Evolutionary conservation across 2,888 invertebrate species (phyloP).

Genomic region (Tryphoninae sp.): DNA sequence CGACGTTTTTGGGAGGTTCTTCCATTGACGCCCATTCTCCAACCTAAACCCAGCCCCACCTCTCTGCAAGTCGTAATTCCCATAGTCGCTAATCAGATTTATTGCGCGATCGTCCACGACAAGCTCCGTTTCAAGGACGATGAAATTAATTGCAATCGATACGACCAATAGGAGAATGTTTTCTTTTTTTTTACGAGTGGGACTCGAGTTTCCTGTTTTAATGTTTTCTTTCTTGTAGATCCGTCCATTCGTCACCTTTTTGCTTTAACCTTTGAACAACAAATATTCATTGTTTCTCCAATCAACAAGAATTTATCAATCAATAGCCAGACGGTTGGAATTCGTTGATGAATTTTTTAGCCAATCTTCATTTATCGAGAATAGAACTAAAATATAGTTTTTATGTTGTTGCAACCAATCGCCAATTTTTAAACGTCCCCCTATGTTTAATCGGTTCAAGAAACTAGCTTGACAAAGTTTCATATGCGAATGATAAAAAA

Average conservation of each 20-base stretch:
- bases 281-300: too few species aligned
- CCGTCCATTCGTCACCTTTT: not conserved
- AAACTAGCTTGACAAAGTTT: not conserved
- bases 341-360: too few species aligned
- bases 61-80: slow-evolving; percentile 55
- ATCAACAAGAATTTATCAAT: too few species aligned
- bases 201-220: not conserved
- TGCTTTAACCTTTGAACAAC: not conserved
- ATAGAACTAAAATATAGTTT: too few species aligned
- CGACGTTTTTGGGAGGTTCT: slow-evolving; percentile 13
- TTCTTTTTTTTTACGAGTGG: slow-evolving; percentile 36
- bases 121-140: slow-evolving; percentile 50
- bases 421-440: too few species aligned
- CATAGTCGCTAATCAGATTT: slow-evolving; percentile 55
- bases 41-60: not conserved
- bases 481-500: not conserved
- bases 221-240: not conserved
- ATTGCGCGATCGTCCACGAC: slow-evolving; percentile 42
- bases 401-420: too few species aligned
- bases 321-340: not conserved
- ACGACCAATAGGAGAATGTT: slow-evolving; percentile 46
- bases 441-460: too few species aligned
- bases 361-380: too few species aligned
- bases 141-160: slow-evolving; percentile 63
- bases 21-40: slow-evolving; percentile 34